Evolutionary conservation across 2,113 vertebrate genomes (phyloP), one percentile per base, ranked within the genome.

Genomic region (Corynorhinus townsendii): DNA sequence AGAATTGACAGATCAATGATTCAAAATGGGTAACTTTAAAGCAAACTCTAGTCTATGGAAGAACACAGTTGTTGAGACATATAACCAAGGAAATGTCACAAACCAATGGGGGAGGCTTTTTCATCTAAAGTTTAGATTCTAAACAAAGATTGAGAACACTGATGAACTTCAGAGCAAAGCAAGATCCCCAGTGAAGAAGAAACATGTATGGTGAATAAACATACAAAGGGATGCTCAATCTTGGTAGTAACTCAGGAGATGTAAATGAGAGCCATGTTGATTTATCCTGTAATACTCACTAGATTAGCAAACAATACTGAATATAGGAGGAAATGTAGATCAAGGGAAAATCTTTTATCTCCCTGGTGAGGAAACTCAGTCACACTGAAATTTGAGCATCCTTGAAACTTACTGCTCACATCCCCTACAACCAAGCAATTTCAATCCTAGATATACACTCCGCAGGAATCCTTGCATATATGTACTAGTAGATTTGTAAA

Each of bases 1-100:
- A 91, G 86, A 95, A 95, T n/a, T 95, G 68, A 86, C 89, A 96
- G 86, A 92, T 95, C 93, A 93, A 54, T 96, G 95, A 90, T 90
- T 81, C 66, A 95, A 91, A 95, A 81, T 93, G 76, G 69, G 68
- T 82, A 95, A 93, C 82, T 95, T 90, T 95, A 90, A 95, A 97
- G 92, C 47, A 95, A 73, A 88, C 68, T 88, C 26, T 52, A 92
- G n/a, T 83, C 82, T 82, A 54, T 45, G 96, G 71, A 85, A 94
- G 43, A 92, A 81, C 40, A n/a, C 66, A 49, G 83, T 59, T 59
- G 22, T 59, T 24, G 56, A 59, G 24, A 28, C 80, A 59, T 76
- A 76, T 71, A 92, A 90, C 92, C 69, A 95, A 93, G 33, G 81
- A 92, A 87, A 90, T 77, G 40, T 88, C 94, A 95, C 72, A 96